Conservation (phyloP, 2,797 vertebrate species). For the Pangasius krempfi region DNA sequence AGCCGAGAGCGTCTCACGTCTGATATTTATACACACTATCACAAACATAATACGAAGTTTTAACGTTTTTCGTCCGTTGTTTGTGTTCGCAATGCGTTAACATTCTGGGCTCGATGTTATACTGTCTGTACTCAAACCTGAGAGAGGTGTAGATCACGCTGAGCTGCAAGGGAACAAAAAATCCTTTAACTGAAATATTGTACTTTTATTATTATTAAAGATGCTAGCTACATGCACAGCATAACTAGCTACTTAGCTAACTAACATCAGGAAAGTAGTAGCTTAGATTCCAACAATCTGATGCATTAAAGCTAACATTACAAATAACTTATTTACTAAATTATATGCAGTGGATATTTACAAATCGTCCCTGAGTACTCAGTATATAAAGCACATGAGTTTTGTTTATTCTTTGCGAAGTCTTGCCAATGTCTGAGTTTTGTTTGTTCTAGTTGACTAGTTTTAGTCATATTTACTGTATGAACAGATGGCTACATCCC, state of each 20-base stretch:
- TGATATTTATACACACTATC: not conserved
- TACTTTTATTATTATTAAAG: not conserved
- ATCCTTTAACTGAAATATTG: no score
- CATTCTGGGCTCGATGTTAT: not conserved
- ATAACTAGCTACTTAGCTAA: not conserved
- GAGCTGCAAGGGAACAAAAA: not conserved
- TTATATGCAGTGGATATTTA: not conserved
- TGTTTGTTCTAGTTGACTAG: not conserved
- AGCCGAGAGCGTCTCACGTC: not conserved
- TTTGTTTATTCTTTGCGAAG: not conserved
- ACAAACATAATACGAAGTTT: not conserved
- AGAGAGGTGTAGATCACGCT: not conserved
- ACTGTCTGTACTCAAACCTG: not conserved
- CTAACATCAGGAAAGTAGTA: not conserved
- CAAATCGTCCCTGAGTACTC: not conserved
- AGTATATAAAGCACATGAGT: not conserved
- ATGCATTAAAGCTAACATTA: not conserved
- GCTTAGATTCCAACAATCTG: not conserved
- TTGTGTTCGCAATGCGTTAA: not conserved
- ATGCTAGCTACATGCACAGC: not conserved
- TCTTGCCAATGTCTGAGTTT: not conserved
- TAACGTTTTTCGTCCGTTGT: not conserved
- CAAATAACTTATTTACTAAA: not conserved
- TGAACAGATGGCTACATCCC: no score
- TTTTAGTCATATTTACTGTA: not conserved